phyloP scores from a whole-genome alignment of 2,888 invertebrate species.

The Mantis religiosa region DNA sequence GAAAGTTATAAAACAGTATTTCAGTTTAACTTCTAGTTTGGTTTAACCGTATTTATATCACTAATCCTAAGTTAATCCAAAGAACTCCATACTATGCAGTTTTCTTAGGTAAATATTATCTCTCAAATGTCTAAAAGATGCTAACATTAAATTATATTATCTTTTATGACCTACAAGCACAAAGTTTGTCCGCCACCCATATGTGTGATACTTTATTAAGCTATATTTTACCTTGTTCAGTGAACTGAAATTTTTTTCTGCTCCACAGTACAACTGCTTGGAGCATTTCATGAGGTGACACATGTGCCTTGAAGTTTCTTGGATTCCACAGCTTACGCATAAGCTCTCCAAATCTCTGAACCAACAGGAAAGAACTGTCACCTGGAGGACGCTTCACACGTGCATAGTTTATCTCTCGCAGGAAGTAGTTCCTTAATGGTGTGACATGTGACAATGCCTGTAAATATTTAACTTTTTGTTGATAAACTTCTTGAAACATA shows the following conservation, averaged over 20 bases:
- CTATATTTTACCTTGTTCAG: conserved; percentile 74
- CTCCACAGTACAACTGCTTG: conserved; percentile 97
- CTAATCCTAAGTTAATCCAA: too few relatives aligned
- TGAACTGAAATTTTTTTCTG: conserved; percentile 95
- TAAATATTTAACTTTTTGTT: not conserved
- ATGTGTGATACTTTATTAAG: too few relatives aligned
- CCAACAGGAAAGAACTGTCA: conserved; percentile 86
- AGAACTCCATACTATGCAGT: too few relatives aligned
- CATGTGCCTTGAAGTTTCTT: conserved; percentile 97
- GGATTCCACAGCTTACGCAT: conserved; percentile 99
- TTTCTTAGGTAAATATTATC: too few relatives aligned
- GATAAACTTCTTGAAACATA: too few relatives aligned
- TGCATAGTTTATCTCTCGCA: conserved; percentile 89
- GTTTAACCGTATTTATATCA: too few relatives aligned
- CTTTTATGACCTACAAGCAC: too few relatives aligned
- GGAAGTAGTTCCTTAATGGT: conserved; percentile 90
- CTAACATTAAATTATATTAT: too few relatives aligned
- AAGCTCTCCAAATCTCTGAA: conserved; percentile 90
- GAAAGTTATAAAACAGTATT: too few relatives aligned
- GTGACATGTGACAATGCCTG: conserved; percentile 93
- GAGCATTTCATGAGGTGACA: conserved; percentile 99
- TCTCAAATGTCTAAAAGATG: too few relatives aligned
- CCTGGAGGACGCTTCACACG: conserved; percentile 89
- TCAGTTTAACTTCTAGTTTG: too few relatives aligned
- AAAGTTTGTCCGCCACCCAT: too few relatives aligned